Evolutionary conservation across 2,113 vertebrate genomes (phyloP).

Genomic region (Mustelus asterias): DNA sequence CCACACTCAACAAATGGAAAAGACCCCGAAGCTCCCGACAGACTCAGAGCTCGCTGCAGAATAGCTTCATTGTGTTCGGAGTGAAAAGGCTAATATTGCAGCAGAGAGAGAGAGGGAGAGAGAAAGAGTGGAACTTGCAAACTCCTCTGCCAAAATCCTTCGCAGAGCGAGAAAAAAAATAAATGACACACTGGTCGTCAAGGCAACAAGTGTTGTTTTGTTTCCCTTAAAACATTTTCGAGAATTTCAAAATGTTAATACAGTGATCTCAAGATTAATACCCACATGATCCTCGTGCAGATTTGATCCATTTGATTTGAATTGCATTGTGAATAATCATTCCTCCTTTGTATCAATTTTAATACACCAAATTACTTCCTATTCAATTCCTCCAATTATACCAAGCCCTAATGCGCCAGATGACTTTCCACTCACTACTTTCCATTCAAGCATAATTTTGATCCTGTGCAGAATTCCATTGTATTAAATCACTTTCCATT

Average conservation of each 20-base stretch:
- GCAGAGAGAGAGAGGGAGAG: not conserved
- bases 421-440: not conserved
- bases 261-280: not conserved
- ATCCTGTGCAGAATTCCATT: not conserved
- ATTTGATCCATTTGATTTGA: not conserved
- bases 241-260: conserved; percentile 22
- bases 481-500: conserved; percentile 16
- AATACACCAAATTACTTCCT: not conserved
- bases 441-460: not conserved
- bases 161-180: not conserved
- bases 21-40: not conserved
- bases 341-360: not conserved
- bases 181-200: not conserved
- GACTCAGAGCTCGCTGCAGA: not conserved
- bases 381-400: conserved; percentile 12
- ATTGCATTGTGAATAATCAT: conserved; percentile 2
- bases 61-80: not conserved
- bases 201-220: not conserved
- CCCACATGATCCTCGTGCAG: not conserved
- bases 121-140: not conserved
- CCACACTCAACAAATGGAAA: not conserved
- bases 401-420: not conserved
- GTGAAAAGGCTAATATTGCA: not conserved
- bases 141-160: not conserved
- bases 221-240: not conserved